phyloP scores from a whole-genome alignment of 2,113 vertebrate genomes.

The Mohoua ochrocephala region DNA sequence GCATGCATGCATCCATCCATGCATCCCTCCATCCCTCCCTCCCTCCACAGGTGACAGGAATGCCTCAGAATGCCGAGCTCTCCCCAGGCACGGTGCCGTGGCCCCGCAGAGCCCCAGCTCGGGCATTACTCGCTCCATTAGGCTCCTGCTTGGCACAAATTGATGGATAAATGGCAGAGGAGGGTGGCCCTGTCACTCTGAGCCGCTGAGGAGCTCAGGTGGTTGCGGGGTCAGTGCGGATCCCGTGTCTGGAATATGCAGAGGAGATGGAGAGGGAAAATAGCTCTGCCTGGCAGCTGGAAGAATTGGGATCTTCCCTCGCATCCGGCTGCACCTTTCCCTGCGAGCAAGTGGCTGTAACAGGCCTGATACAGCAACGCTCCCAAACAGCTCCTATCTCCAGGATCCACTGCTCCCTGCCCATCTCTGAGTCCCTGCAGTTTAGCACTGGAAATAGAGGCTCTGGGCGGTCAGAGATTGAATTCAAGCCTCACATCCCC shows the following conservation, averaged over 20 bases:
- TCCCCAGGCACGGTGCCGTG: accelerated
- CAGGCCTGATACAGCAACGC: background rate
- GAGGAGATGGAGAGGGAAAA: no score
- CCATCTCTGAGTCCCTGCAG: background rate
- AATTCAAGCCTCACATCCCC: background rate
- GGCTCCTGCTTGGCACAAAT: background rate
- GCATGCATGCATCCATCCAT: background rate
- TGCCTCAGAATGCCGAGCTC: background rate
- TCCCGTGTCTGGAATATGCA: accelerated
- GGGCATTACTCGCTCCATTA: background rate
- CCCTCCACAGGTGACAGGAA: background rate
- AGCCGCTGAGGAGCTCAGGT: background rate
- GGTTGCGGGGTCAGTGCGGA: background rate
- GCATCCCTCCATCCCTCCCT: background rate
- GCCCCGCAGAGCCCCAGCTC: background rate
- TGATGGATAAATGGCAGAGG: background rate
- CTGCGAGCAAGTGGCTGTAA: background rate
- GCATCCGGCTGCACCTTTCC: background rate
- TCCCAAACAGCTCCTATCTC: background rate
- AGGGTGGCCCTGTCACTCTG: background rate
- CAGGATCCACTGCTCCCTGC: background rate
- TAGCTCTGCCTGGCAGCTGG: background rate
- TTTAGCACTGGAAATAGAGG: background rate
- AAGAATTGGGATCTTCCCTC: background rate
- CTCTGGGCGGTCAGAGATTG: background rate